Percentiles rank a stretch among this genome's conserved stretches.
These are phyloP conservation scores for Agrotis ipsilon DNA, from an alignment of 2,888 invertebrate species.

Conservation along the genomic window DNA sequence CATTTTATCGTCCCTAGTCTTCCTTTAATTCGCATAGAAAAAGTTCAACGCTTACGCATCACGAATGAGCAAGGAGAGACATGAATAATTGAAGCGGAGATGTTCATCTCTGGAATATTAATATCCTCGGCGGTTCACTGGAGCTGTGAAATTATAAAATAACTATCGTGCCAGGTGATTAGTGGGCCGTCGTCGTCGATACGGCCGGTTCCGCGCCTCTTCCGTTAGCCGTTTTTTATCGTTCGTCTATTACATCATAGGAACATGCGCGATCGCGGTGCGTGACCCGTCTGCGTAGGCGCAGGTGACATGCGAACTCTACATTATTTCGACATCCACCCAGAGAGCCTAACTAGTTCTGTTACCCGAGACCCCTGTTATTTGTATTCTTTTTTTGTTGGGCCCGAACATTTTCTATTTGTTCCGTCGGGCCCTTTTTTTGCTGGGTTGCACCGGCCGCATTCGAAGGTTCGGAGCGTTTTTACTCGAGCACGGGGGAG, in stretches of 20 bases:
- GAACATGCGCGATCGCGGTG: conserved; percentile 74
- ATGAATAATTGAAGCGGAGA: conserved; percentile 78
- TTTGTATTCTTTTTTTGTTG: conserved; percentile 82
- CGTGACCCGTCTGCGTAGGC: conserved; percentile 86
- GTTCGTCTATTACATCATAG: conserved; percentile 85
- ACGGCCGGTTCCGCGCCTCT: conserved; percentile 83
- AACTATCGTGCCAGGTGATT: conserved; percentile 75
- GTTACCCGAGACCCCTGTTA: conserved; percentile 86
- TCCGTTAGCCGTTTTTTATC: conserved; percentile 85
- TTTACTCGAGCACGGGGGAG: conserved; percentile 82
- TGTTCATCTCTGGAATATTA: conserved; percentile 74
- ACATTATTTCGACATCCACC: conserved; percentile 80
- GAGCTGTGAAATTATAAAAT: conserved; percentile 77
- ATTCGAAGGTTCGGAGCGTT: conserved; percentile 86
- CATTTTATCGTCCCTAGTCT: conserved; percentile 74
- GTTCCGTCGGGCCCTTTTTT: conserved; percentile 89
- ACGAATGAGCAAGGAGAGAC: conserved; percentile 74
- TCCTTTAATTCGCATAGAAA: conserved; percentile 74
- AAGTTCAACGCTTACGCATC: conserved; percentile 72
- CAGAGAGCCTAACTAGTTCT: conserved; percentile 82
- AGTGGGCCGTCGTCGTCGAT: conserved; percentile 74
- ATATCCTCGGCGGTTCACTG: conserved; percentile 62
- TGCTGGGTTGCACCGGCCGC: conserved; percentile 86
- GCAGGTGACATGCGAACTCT: conserved; percentile 87
- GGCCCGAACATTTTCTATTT: conserved; percentile 87